Evolutionary conservation across 2,113 vertebrate species (phyloP), one percentile per base, ranked within the genome.

Genomic region (Cnemophilus loriae): DNA sequence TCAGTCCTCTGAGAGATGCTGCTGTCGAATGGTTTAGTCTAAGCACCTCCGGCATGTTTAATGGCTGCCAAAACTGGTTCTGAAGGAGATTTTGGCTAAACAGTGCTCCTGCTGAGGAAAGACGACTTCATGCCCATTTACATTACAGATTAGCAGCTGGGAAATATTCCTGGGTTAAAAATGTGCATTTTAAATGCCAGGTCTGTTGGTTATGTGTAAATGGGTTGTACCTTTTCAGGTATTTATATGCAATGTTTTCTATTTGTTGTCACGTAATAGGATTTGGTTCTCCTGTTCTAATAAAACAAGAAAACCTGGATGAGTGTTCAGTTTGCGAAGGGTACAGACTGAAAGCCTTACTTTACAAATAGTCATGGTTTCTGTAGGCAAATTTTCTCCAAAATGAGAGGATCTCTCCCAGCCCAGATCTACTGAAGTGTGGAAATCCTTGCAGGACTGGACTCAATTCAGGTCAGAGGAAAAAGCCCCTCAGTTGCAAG

Each of bases 81-180:
- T 81, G 67, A 61, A 42, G 64, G 69, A 87, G 64, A 24, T 79
- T 95, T 84, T 46, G 39, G 33, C 47, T 65, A 50, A 87, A 41
- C 22, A 56, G 32, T 28, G 13, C 13, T 84, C 27, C 46, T 47
- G 49, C 33, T 70, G 59, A 89, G 69, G 32, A 19, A 69, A 86
- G 59, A 75, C 71, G 60, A 9, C 27, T 73, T 78, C 26, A 33
- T 65, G 44, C 17, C 19, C n/a, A 19, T 87, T 89, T 76, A 69
- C 4, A 3, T 41, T 63, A 33, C 39, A n/a, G 39, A 56, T 84
- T 42, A 87, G 41, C 10, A 1, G 12, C 49, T 68, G 59, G 32
- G 20, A 91, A 90, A 77, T 74, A 85, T 41, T 74, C 44, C 44
- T 81, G 37, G 9, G 33, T 87, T 26, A 69, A 95, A 90, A 84